Evolutionary conservation across 2,797 vertebrate genomes (phyloP).

Genomic region (Catostomus latipinnis): DNA sequence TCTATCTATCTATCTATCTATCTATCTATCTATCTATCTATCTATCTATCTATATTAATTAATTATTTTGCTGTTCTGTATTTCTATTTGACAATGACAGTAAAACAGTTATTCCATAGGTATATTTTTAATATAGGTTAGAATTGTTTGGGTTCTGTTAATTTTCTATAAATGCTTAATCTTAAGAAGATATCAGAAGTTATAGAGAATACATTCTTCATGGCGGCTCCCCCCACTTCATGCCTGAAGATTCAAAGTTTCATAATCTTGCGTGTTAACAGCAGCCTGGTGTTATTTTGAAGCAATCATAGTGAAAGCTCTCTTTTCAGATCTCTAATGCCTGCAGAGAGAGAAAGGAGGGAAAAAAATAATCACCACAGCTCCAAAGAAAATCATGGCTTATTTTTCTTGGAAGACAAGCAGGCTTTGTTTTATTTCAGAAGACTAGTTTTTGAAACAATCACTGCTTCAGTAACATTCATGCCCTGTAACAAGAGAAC

Average conservation of each 20-base stretch:
- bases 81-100: not conserved
- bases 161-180: not conserved
- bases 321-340: conserved; percentile 54
- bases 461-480: conserved; percentile 23
- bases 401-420: conserved; percentile 38
- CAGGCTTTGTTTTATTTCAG: conserved; percentile 1
- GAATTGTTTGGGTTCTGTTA: not conserved
- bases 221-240: not conserved
- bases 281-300: conserved; percentile 43
- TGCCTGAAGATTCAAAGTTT: conserved; percentile 40
- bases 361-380: conserved; percentile 43
- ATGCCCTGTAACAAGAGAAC: conserved; percentile 13
- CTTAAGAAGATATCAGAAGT: not conserved
- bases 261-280: conserved; percentile 53
- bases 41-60: not conserved
- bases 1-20: too few relatives aligned
- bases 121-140: not conserved
- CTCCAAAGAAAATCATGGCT: conserved; percentile 39
- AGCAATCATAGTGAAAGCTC: conserved; percentile 51
- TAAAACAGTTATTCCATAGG: not conserved
- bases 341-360: conserved; percentile 27
- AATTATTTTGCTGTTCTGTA: too few relatives aligned
- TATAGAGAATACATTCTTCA: not conserved
- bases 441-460: conserved; percentile 36
- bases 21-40: not conserved